phyloP scores from a whole-genome alignment of 2,888 invertebrate genomes.

The Shargacucullia verbasci region DNA sequence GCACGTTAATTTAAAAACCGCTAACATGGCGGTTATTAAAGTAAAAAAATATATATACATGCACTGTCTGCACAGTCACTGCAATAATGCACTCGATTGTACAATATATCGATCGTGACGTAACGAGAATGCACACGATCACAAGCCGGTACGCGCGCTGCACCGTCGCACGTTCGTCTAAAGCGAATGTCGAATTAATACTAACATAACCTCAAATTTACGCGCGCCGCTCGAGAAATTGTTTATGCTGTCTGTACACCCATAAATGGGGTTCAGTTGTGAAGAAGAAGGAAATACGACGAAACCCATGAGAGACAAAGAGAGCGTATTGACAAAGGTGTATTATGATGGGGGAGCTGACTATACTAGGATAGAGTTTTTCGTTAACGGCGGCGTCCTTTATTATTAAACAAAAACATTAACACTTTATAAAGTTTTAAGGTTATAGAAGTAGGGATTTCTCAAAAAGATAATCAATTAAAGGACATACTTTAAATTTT shows the following conservation, averaged over 20 bases:
- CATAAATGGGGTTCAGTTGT: slow-evolving; percentile 81
- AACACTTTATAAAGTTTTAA: slow-evolving; percentile 5
- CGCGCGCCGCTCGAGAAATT: slow-evolving; percentile 83
- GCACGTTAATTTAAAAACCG: slow-evolving; percentile 68
- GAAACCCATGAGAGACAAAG: slow-evolving; percentile 64
- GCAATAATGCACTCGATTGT: slow-evolving; percentile 76
- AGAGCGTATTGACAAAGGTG: slow-evolving; percentile 70
- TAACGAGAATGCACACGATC: slow-evolving; percentile 71
- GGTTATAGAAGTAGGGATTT: no score
- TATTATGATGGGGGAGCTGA: slow-evolving; percentile 65
- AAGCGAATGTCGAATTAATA: slow-evolving; percentile 82
- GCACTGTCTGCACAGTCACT: slow-evolving; percentile 66
- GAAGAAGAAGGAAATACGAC: slow-evolving; percentile 70
- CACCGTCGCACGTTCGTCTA: slow-evolving; percentile 73
- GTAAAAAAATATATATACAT: slow-evolving; percentile 58
- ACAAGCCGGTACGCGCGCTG: slow-evolving; percentile 52
- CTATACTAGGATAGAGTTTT: slow-evolving; percentile 56
- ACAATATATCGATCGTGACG: slow-evolving; percentile 78
- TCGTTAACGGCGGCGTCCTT: slow-evolving; percentile 43
- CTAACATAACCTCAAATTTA: slow-evolving; percentile 88
- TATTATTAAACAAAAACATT: slow-evolving; percentile 41
- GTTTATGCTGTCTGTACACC: slow-evolving; percentile 82
- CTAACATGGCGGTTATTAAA: slow-evolving; percentile 63
- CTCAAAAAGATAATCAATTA: neutral
- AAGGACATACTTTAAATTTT: slow-evolving; percentile 4